phyloP scores from a whole-genome alignment of 2,113 vertebrate genomes.

The Oncorhynchus nerka region DNA sequence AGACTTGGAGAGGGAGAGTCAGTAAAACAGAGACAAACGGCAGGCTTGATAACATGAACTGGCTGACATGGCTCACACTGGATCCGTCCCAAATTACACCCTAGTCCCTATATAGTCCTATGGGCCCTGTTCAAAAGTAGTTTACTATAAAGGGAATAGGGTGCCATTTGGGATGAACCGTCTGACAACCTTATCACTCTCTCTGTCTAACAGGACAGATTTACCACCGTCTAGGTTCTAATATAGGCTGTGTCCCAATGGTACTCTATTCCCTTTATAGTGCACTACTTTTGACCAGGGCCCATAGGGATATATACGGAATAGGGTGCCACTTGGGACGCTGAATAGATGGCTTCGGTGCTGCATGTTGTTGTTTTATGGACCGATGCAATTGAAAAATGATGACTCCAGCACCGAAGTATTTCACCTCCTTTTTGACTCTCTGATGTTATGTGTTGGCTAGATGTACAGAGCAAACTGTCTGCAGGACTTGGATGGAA shows the following conservation, averaged over 20 bases:
- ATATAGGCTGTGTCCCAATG: too few relatives aligned
- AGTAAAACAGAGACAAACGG: neutral
- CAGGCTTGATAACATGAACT: neutral
- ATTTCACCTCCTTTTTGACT: neutral
- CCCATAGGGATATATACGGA: too few relatives aligned
- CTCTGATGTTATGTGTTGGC: neutral
- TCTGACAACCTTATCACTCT: too few relatives aligned
- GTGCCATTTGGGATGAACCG: too few relatives aligned
- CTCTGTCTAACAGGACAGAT: conserved; percentile 16
- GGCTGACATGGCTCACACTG: conserved; percentile 22
- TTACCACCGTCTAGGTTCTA: neutral
- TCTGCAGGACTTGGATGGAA: too few relatives aligned
- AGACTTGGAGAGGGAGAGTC: neutral
- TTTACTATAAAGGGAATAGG: too few relatives aligned
- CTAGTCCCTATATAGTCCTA: too few relatives aligned
- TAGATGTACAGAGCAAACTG: neutral
- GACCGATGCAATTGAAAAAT: neutral
- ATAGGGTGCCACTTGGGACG: too few relatives aligned
- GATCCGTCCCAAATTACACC: too few relatives aligned
- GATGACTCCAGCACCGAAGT: neutral
- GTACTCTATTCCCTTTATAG: neutral
- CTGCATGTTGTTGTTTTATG: conserved; percentile 3
- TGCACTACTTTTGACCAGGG: too few relatives aligned
- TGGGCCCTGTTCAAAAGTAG: too few relatives aligned
- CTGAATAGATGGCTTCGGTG: neutral